Evolutionary conservation across 1,140 invertebrate genomes (phyloP).

Genomic region (Drosophila subpulchrella): DNA sequence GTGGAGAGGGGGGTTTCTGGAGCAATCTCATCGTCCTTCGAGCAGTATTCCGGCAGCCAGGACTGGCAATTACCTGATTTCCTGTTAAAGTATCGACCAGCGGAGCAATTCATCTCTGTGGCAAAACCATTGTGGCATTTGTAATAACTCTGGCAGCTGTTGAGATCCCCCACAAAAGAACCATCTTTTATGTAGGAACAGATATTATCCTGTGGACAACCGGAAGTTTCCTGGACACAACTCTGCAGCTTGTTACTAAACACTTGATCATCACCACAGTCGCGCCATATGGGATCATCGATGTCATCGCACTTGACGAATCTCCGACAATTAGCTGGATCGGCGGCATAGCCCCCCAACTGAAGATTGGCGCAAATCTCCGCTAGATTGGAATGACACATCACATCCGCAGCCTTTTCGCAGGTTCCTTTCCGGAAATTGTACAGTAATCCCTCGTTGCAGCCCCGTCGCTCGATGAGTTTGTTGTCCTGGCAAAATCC

Average conservation of each 20-base stretch:
- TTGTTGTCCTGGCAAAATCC: constrained; percentile 41
- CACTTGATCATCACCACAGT: constrained; percentile 21
- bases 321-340: constrained; percentile 32
- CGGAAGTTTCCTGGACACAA: constrained; percentile 22
- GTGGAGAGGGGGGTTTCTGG: constrained; percentile 1
- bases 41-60: constrained; percentile 34
- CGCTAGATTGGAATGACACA: constrained; percentile 19
- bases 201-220: constrained; percentile 43
- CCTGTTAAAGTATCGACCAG: constrained; percentile 50
- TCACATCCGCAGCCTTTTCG: not conserved
- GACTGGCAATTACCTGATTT: constrained; percentile 31
- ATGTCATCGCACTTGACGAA: constrained; percentile 20
- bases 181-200: constrained; percentile 40
- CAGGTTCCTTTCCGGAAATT: constrained; percentile 40
- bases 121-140: constrained; percentile 45
- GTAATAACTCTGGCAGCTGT: constrained; percentile 25
- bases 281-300: not conserved
- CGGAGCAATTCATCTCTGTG: constrained; percentile 18
- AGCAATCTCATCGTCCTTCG: not conserved
- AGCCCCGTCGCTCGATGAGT: constrained; percentile 3
- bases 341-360: constrained; percentile 23
- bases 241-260: constrained; percentile 47
- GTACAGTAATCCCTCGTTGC: constrained; percentile 18
- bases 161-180: constrained; percentile 20
- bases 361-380: constrained; percentile 27